A percentile compares a stretch with the other conserved stretches of the same genome.
Conservation (phyloP, 2,888 invertebrate species). For the Plagiodera versicolora region DNA sequence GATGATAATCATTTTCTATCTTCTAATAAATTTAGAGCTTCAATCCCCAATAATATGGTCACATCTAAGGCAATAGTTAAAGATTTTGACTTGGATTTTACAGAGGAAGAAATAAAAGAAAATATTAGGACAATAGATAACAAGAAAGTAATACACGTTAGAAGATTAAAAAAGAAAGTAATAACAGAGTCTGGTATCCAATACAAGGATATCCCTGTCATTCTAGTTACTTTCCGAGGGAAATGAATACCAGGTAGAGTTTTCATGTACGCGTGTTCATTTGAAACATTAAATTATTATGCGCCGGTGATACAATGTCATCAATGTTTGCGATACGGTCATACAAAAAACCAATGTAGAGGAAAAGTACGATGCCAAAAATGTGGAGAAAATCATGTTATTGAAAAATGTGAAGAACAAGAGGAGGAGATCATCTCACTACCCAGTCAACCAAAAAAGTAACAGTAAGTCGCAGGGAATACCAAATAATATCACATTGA, state of each 20-base stretch:
- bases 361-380: not conserved
- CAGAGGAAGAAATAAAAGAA: not conserved
- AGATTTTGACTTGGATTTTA: not conserved
- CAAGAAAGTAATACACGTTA: not conserved
- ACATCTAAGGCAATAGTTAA: not conserved
- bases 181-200: not conserved
- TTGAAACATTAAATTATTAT: not conserved
- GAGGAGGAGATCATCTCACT: not conserved
- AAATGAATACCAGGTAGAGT: not conserved
- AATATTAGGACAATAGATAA: not conserved
- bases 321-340: conserved; percentile 4
- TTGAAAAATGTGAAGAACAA: not conserved
- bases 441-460: no score
- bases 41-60: not conserved
- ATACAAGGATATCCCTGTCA: not conserved
- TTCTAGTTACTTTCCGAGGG: not conserved
- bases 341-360: conserved; percentile 5
- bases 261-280: not conserved
- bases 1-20: not conserved
- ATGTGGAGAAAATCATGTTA: conserved; percentile 1
- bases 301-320: conserved; percentile 6
- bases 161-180: no score
- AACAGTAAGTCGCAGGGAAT: no score
- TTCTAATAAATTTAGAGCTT: not conserved
- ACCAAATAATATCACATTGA: no score